These are phyloP conservation scores for Nemotelus pantherinus DNA, from an alignment of 2,888 invertebrate species.

Conservation along the genomic window DNA sequence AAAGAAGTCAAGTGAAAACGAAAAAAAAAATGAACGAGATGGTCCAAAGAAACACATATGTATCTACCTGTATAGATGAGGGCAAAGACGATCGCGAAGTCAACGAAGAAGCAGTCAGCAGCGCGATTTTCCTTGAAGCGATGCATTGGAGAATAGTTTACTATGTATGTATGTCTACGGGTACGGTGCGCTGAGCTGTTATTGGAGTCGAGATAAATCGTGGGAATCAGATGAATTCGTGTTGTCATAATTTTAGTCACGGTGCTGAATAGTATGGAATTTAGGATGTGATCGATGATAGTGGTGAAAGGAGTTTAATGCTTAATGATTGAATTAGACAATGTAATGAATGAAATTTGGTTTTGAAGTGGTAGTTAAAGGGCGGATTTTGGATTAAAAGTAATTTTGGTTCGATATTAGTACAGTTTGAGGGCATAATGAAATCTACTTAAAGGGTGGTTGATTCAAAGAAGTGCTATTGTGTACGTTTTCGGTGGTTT, in stretches of 20 bases:
- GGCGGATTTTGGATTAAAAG: background rate
- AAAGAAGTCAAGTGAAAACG: background rate
- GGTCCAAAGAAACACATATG: too few species aligned
- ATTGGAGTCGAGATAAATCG: slow-evolving; percentile 44
- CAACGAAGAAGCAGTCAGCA: slow-evolving; percentile 20
- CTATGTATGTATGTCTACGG: background rate
- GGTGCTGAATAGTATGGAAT: slow-evolving; percentile 44
- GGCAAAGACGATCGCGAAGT: background rate
- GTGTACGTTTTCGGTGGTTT: too few species aligned
- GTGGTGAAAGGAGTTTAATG: slow-evolving; percentile 45
- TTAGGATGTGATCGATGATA: slow-evolving; percentile 46
- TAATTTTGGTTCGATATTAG: background rate
- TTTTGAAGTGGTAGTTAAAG: slow-evolving; percentile 30
- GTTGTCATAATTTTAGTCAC: slow-evolving; percentile 49
- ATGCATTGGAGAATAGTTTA: slow-evolving; percentile 32
- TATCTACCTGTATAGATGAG: background rate
- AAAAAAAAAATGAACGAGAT: too few species aligned
- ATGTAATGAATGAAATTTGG: slow-evolving; percentile 43
- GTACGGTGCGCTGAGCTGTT: slow-evolving; percentile 8
- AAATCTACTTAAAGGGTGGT: too few species aligned
- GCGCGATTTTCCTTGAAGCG: slow-evolving; percentile 28
- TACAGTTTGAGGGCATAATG: background rate
- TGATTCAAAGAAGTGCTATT: too few species aligned
- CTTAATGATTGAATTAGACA: slow-evolving; percentile 40
- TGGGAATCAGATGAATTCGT: slow-evolving; percentile 51